A percentile compares a stretch with the other conserved stretches of the same genome.
Evolutionary conservation across 2,888 invertebrate species (phyloP).

Genomic region (Coenonympha glycerion): DNA sequence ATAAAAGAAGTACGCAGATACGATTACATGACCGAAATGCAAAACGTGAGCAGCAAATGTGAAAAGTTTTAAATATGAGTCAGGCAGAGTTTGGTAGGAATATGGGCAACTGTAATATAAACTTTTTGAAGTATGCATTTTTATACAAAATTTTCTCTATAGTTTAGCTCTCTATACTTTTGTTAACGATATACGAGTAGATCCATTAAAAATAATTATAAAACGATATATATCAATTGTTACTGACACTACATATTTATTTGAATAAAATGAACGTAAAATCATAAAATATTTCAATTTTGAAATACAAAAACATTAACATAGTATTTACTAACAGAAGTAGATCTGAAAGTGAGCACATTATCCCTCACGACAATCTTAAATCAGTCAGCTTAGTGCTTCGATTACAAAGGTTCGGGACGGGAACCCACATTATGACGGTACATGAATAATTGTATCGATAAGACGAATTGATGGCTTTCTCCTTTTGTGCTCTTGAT

Average conservation of each 20-base stretch:
- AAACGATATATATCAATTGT: too few relatives aligned
- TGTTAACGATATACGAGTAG: background rate
- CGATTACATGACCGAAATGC: conserved; percentile 18
- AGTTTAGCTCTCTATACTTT: background rate
- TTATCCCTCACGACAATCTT: conserved; percentile 73
- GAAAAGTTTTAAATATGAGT: conserved; percentile 49
- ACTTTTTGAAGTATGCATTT: conserved; percentile 5
- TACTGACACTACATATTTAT: too few relatives aligned
- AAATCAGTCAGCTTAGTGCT: conserved; percentile 73
- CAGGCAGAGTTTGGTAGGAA: conserved; percentile 25
- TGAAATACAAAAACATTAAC: too few relatives aligned
- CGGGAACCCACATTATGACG: conserved; percentile 70
- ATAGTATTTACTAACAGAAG: too few relatives aligned
- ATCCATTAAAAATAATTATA: background rate
- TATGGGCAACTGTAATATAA: conserved; percentile 8
- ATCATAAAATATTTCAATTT: too few relatives aligned
- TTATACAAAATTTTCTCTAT: background rate
- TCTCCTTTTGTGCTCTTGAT: conserved; percentile 14
- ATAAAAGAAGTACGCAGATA: conserved; percentile 1
- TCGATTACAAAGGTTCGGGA: conserved; percentile 70
- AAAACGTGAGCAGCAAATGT: conserved; percentile 55
- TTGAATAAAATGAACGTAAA: too few relatives aligned
- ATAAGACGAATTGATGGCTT: conserved; percentile 66
- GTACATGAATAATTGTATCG: conserved; percentile 70
- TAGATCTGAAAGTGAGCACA: conserved; percentile 62